These are phyloP conservation scores for Acronicta leporina DNA, from an alignment of 2,888 invertebrate genomes.

Conservation along the genomic window DNA sequence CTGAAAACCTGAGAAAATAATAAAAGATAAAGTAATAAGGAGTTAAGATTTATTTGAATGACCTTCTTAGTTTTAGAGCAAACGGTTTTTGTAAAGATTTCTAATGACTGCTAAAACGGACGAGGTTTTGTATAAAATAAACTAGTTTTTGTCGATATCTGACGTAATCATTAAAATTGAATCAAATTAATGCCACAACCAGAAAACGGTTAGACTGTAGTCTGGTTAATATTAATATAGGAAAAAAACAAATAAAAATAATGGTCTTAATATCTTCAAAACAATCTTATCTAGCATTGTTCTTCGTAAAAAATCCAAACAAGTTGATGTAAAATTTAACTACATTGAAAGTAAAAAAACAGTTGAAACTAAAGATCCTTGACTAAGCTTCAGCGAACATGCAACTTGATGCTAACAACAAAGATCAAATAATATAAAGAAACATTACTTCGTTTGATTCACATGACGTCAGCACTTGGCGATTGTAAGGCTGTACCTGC, in stretches of 20 bases:
- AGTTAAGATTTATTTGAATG: conserved; percentile 37
- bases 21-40: conserved; percentile 27
- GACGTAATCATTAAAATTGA: not conserved
- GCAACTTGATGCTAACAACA: conserved; percentile 29
- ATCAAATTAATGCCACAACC: not conserved
- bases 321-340: conserved; percentile 1
- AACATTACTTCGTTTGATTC: conserved; percentile 31
- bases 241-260: too few relatives aligned
- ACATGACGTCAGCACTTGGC: conserved; percentile 49
- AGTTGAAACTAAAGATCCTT: conserved; percentile 9
- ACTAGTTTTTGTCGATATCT: not conserved
- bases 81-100: conserved; percentile 30
- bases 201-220: too few relatives aligned
- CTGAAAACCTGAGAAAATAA: conserved; percentile 32
- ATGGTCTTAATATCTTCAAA: too few relatives aligned
- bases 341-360: conserved; percentile 7
- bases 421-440: conserved; percentile 36
- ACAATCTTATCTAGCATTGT: too few relatives aligned
- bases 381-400: conserved; percentile 21
- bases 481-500: conserved; percentile 54
- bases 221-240: too few relatives aligned
- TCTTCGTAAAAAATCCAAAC: too few relatives aligned
- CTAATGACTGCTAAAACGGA: not conserved
- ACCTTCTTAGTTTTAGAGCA: conserved; percentile 34
- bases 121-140: not conserved